phyloP scores from a whole-genome alignment of 2,113 vertebrate genomes.

The Saccopteryx bilineata region DNA sequence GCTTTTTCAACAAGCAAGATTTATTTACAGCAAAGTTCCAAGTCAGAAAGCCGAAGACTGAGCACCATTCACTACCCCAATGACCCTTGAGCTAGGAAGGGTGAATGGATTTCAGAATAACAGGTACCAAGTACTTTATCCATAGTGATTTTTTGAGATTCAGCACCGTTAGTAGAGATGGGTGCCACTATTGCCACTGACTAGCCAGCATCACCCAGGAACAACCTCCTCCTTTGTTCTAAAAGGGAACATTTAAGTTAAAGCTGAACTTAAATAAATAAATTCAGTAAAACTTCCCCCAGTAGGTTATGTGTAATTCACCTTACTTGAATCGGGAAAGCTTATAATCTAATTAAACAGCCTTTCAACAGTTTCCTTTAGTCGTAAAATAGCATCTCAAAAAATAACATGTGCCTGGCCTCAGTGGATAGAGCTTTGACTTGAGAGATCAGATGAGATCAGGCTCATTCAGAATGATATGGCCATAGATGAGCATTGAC shows the following conservation, averaged over 20 bases:
- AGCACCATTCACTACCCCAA: neutral
- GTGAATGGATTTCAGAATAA: neutral
- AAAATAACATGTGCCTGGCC: neutral
- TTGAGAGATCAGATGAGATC: no score
- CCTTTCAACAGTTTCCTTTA: neutral
- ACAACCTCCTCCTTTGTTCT: conserved; percentile 2
- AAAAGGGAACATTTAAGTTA: conserved; percentile 14
- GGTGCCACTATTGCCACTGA: neutral
- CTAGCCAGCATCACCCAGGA: neutral
- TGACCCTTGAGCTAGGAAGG: neutral
- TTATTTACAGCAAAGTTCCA: neutral
- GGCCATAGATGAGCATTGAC: no score
- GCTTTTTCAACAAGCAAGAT: neutral
- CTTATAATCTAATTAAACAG: conserved; percentile 6
- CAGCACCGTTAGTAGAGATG: neutral
- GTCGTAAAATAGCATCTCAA: conserved; percentile 47
- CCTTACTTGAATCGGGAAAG: neutral
- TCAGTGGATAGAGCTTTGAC: no score
- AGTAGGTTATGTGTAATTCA: neutral
- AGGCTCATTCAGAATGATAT: no score
- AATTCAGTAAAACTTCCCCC: neutral
- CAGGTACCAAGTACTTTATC: neutral
- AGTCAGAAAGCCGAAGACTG: neutral
- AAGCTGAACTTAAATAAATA: neutral
- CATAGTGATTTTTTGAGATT: neutral